Base-by-base conservation (phyloP, 2,888 invertebrate species). In the Choreutis nemorana region DNA sequence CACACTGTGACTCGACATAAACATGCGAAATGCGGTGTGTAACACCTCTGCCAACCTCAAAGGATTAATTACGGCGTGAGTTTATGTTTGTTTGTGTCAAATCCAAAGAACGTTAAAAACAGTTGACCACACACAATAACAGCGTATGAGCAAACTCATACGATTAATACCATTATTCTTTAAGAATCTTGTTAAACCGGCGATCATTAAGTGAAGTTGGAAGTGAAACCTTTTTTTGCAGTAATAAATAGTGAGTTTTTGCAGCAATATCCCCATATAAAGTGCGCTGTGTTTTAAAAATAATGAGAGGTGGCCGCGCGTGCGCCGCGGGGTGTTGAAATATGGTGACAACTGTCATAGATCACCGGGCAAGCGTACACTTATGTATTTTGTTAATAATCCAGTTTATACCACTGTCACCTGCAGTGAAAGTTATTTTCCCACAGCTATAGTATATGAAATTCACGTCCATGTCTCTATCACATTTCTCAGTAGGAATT, bases 251-350 rank as follows among this genome's bases (percentile, higher is more conserved):
- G 18, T 18, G 35, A 49, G 53, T 61, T 57, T 64, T 61, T 64
- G 58, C 58, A 41, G 46, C 50, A 55, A 58, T 58, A 62, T 55
- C 47, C 47, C 56, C 50, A 44, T 52, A 59, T 49, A 49, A 52
- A 57, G 53, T 48, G 51, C 41, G 55, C 49, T 53, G 54, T 32
- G 35, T 40, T 37, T 33, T 31, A 37, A 33, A 62, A 35, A 35
- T 34, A 35, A 51, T 43, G 50, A 49, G 47, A 41, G 42, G 36
- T 37, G 37, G 25, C 35, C 28, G 45, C 37, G 41, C 42, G 28
- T 31, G 41, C 53, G 38, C 55, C 45, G 52, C 53, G 42, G 54
- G 55, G 40, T 27, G 37, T 33, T 51, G 44, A 51, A 32, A 41
- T 48, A 50, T 36, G 41, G 42, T 34, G 48, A 49, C 48, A 34